phyloP scores from a whole-genome alignment of 1,140 invertebrate species.

The roundworm (Caenorhabditis elegans) region WBcel235 BX284602.5:11558501-11559000 shows the following conservation, averaged over 20 bases:
- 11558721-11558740: no score
- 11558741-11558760: not conserved
- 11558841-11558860: constrained; percentile 11
- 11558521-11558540: constrained; percentile 92
- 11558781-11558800: not conserved
- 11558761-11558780: not conserved
- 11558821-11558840: not conserved
- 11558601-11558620: constrained; percentile 92
- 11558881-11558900: not conserved
- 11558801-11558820: not conserved
- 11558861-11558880: constrained; percentile 20
- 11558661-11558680: not conserved
- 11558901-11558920: not conserved
- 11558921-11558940: not conserved
- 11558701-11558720: no score
- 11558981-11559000: not conserved
- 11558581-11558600: constrained; percentile 97
- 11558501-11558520: constrained; percentile 96
- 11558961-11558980: not conserved
- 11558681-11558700: not conserved
- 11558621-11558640: constrained; percentile 89
- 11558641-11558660: constrained; percentile 73
- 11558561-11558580: constrained; percentile 98
- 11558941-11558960: not conserved
- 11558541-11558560: constrained; percentile 92